phyloP scores from a whole-genome alignment of 2,113 vertebrate genomes.

The Brachirus orientalis region DNA sequence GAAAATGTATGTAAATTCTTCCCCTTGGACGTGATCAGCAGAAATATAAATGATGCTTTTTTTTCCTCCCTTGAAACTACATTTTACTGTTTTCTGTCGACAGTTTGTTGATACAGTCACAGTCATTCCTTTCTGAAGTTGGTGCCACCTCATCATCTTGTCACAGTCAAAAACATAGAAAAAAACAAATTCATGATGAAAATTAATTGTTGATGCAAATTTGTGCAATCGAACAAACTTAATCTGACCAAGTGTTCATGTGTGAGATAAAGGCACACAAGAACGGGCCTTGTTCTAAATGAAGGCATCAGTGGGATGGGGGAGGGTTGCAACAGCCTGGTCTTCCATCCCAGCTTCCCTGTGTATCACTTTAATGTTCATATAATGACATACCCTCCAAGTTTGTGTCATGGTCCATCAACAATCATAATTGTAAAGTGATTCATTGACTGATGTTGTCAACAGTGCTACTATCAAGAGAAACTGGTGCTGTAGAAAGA shows the following conservation, averaged over 20 bases:
- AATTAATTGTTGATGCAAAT: neutral
- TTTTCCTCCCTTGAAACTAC: no score
- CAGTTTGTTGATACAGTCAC: no score
- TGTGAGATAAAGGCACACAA: conserved; percentile 46
- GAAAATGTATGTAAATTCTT: no score
- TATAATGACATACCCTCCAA: conserved; percentile 85
- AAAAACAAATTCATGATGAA: neutral
- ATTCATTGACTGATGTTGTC: conserved; percentile 87
- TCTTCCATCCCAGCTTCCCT: conserved; percentile 74
- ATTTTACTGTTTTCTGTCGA: no score
- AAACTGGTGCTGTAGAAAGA: conserved; percentile 82
- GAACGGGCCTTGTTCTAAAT: conserved; percentile 55
- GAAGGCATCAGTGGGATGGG: conserved; percentile 55
- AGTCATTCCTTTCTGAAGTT: no score
- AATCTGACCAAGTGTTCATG: conserved; percentile 14
- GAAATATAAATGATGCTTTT: no score
- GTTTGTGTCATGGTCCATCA: conserved; percentile 87
- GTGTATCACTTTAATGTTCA: conserved; percentile 87
- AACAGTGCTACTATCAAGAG: conserved; percentile 83
- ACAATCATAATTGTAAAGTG: conserved; percentile 89
- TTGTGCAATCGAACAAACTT: conserved; percentile 8
- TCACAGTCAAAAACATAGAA: neutral
- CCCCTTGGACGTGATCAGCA: no score
- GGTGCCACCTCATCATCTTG: neutral
- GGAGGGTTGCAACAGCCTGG: conserved; percentile 51